Evolutionary conservation across 2,888 invertebrate genomes (phyloP).

Genomic region (Lasioglossum calceatum): DNA sequence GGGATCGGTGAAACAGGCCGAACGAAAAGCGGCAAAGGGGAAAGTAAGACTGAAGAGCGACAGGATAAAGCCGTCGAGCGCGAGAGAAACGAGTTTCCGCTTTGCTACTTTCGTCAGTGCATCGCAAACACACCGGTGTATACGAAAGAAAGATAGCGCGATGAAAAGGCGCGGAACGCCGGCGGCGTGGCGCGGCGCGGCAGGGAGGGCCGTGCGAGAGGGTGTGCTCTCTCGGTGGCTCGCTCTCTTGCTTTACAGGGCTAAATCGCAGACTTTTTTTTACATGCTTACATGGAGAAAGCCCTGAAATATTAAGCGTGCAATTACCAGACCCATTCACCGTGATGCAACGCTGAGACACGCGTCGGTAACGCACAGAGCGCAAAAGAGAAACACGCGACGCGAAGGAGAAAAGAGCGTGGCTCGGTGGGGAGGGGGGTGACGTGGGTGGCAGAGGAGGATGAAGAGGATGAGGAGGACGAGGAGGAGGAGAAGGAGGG

Average conservation of each 20-base stretch:
- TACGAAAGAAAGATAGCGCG: constrained; percentile 68
- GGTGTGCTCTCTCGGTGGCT: constrained; percentile 39
- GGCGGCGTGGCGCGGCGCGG: constrained; percentile 22
- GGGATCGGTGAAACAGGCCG: not conserved
- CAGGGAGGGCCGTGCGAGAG: constrained; percentile 22
- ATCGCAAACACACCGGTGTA: constrained; percentile 64
- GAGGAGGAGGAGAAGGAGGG: constrained; percentile 17
- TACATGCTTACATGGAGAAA: constrained; percentile 81
- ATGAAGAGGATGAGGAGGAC: constrained; percentile 10
- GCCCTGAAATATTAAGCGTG: constrained; percentile 84
- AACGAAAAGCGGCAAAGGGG: constrained; percentile 27
- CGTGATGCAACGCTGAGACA: constrained; percentile 79
- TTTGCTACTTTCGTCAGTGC: constrained; percentile 76
- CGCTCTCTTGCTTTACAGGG: constrained; percentile 62
- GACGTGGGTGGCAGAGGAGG: not conserved
- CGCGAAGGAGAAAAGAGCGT: constrained; percentile 7
- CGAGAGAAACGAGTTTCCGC: constrained; percentile 74
- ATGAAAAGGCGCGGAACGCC: constrained; percentile 60
- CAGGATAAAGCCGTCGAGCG: constrained; percentile 49
- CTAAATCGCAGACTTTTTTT: constrained; percentile 80
- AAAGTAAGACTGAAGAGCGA: constrained; percentile 50
- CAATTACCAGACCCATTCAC: constrained; percentile 84
- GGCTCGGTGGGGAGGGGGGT: not conserved
- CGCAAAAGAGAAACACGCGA: constrained; percentile 44
- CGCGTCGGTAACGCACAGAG: constrained; percentile 67